Base-by-base conservation (phyloP, 2,888 invertebrate species). In the Rhaphigaster nebulosa region DNA sequence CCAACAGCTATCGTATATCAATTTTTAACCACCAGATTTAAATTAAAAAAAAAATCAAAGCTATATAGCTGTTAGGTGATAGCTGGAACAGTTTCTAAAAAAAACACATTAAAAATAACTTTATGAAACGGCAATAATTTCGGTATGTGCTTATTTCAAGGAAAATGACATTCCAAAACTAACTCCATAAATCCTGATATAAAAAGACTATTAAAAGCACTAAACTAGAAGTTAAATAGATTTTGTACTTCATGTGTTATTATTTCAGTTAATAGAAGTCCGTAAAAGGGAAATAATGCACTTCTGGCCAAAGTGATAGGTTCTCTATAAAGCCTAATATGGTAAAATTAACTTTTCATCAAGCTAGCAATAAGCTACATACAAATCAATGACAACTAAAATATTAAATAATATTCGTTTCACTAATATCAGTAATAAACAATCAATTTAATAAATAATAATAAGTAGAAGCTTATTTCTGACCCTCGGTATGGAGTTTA, bases 91-190 rank as follows among this genome's bases (percentile, higher is more conserved):
- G 8, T 5, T 26, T 60, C 60, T 60, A 13, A 18, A 52, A 1
- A 52, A 13, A 52, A 52, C 2, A 52, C 15, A 15, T 52, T 54
- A 23, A 23, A 26, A n/a, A n/a, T n/a, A n/a, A 60, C n/a, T 60
- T n/a, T 60, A 60, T n/a, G n/a, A 13, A 60, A 60, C 10, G 18
- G 18, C 13, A 29, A 15, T 29, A 15, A 29, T 65, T 65, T 65
- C 29, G 29, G 29, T 3, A 65, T 65, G 15, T 29, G 12, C 65
- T 29, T 18, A 1, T 65, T 65, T 65, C 65, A 65, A 65, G 65
- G 65, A 65, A 65, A 65, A 65, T 65, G 65, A 6, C 65, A 65
- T 65, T 65, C 29, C 65, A 65, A 65, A 65, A 60, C n/a, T 26
- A 65, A 18, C 65, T 29, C 2, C 15, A 65, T 65, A 65, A 65